These are phyloP conservation scores for Pempheris klunzingeri DNA, from an alignment of 2,797 vertebrate genomes.

Conservation along the genomic window DNA sequence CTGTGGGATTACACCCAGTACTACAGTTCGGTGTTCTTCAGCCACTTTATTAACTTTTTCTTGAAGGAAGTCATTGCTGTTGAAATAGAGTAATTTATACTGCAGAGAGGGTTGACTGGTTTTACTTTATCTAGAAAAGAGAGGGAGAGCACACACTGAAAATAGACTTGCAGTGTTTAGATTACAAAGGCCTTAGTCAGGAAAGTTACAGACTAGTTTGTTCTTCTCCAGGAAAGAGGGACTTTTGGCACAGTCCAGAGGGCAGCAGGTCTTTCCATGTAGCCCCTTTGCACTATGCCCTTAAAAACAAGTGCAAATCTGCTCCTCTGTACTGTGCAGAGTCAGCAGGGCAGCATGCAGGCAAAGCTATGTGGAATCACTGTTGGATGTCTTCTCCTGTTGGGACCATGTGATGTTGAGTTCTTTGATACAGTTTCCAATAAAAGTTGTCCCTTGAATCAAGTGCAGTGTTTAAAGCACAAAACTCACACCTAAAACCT, in stretches of 20 bases:
- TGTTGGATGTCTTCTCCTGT: neutral
- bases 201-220: neutral
- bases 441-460: neutral
- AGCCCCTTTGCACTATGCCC: neutral
- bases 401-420: neutral
- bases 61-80: too few relatives aligned
- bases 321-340: neutral
- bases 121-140: neutral
- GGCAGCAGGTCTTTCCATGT: conserved; percentile 12
- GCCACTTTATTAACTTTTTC: too few relatives aligned
- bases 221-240: conserved; percentile 6
- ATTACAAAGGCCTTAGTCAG: neutral
- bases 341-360: neutral
- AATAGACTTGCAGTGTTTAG: conserved; percentile 6
- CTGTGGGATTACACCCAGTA: too few relatives aligned
- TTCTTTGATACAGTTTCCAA: neutral
- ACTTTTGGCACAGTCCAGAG: conserved; percentile 1
- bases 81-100: neutral
- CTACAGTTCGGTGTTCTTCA: too few relatives aligned
- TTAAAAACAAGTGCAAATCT: conserved; percentile 5
- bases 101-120: neutral
- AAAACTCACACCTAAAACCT: neutral
- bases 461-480: neutral
- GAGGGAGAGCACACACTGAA: neutral
- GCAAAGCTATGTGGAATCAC: neutral